phyloP scores from a whole-genome alignment of 2,113 vertebrate species.

The Egretta garzetta region DNA sequence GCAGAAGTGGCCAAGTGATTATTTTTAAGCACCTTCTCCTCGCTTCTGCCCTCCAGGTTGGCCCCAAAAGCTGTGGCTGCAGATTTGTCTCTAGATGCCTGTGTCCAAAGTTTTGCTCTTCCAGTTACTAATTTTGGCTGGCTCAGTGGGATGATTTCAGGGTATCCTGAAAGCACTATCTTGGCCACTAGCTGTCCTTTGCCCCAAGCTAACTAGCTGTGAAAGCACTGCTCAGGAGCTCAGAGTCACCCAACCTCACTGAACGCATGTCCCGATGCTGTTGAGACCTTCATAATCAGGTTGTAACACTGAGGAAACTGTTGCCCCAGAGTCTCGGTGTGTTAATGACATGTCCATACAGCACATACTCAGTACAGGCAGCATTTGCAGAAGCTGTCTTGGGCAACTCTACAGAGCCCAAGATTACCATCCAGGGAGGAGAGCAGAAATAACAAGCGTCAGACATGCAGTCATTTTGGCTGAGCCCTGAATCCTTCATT shows the following conservation, averaged over 20 bases:
- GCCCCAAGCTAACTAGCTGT: background rate
- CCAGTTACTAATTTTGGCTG: background rate
- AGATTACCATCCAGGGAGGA: background rate
- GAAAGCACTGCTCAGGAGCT: background rate
- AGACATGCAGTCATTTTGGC: background rate
- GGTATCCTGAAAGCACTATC: background rate
- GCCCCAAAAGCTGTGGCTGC: background rate
- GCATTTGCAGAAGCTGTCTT: background rate
- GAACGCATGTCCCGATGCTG: background rate
- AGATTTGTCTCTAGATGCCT: background rate
- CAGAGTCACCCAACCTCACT: background rate
- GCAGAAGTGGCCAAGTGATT: background rate
- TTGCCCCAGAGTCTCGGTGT: background rate
- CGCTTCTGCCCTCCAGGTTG: background rate
- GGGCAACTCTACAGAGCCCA: background rate
- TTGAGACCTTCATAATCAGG: background rate
- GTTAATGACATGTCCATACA: background rate
- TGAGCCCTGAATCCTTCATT: background rate
- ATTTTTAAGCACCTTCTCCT: background rate
- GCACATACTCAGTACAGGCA: background rate
- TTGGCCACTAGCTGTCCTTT: background rate
- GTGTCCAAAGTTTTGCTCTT: background rate
- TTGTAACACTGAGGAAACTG: background rate
- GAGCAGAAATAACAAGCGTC: background rate
- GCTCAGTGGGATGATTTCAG: background rate